Percentiles rank a stretch among this genome's conserved stretches.
Conservation (phyloP, 2,888 invertebrate species). For the Dryococelus australis region DNA sequence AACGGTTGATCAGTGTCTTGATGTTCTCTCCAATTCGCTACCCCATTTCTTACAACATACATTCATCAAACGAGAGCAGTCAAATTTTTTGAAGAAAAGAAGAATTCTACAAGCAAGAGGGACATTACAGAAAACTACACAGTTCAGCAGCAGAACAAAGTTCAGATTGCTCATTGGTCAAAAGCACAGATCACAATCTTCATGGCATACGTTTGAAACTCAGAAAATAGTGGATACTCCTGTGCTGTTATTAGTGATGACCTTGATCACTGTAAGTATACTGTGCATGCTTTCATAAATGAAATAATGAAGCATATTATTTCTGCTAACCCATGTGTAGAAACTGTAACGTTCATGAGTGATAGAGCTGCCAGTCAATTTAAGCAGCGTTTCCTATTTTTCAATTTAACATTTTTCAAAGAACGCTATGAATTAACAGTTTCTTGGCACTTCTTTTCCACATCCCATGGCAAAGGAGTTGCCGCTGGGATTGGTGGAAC, state of each 20-base stretch:
- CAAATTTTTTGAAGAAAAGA: background rate
- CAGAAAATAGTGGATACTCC: constrained; percentile 27
- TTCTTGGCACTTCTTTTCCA: constrained; percentile 28
- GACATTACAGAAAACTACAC: constrained; percentile 37
- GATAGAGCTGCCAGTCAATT: too few species aligned
- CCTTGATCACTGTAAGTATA: too few species aligned
- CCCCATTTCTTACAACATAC: too few species aligned
- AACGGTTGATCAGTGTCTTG: background rate
- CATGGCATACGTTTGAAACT: constrained; percentile 27
- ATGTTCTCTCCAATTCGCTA: background rate
- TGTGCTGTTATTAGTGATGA: too few species aligned
- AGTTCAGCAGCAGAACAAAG: constrained; percentile 31
- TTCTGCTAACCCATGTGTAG: too few species aligned
- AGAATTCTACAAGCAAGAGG: constrained; percentile 16
- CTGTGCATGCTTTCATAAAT: too few species aligned
- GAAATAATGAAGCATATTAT: constrained; percentile 20
- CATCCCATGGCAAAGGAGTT: constrained; percentile 33
- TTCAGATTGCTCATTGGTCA: constrained; percentile 33
- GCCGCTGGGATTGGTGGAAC: constrained; percentile 35
- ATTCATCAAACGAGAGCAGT: constrained; percentile 4
- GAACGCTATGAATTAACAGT: background rate
- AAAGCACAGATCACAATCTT: too few species aligned
- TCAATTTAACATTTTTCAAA: background rate
- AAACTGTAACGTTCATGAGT: too few species aligned
- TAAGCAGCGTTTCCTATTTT: constrained; percentile 28